phyloP scores from a whole-genome alignment of 2,888 invertebrate species.

The Metallyticus violacea region DNA sequence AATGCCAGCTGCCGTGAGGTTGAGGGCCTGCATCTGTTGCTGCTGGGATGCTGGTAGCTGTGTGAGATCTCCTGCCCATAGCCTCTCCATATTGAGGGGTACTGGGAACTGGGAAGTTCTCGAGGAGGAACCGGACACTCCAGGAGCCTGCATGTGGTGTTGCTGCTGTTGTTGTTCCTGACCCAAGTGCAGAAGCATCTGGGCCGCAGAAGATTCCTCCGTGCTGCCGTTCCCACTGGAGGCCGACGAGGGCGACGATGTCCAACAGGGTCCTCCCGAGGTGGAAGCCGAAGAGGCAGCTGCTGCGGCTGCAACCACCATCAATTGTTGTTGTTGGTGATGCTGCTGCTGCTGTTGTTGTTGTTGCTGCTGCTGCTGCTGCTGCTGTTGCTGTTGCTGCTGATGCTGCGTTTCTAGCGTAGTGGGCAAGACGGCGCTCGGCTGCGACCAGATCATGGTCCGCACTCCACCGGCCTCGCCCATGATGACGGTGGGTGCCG shows the following conservation, averaged over 20 bases:
- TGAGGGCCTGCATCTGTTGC: slow-evolving; percentile 75
- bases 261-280: slow-evolving; percentile 52
- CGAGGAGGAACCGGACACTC: slow-evolving; percentile 33
- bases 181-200: slow-evolving; percentile 72
- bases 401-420: slow-evolving; percentile 27
- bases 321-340: slow-evolving; percentile 34
- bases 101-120: slow-evolving; percentile 36
- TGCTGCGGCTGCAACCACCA: slow-evolving; percentile 10
- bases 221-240: slow-evolving; percentile 47
- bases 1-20: slow-evolving; percentile 49
- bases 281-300: slow-evolving; percentile 46
- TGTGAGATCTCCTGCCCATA: slow-evolving; percentile 86
- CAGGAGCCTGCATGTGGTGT: slow-evolving; percentile 39
- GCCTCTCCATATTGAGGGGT: slow-evolving; percentile 84
- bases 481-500: slow-evolving; percentile 86
- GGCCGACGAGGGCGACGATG: slow-evolving; percentile 50
- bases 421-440: slow-evolving; percentile 45
- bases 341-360: slow-evolving; percentile 42
- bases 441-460: slow-evolving; percentile 68
- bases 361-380: slow-evolving; percentile 37
- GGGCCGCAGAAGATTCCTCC: slow-evolving; percentile 58
- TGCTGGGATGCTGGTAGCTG: slow-evolving; percentile 81
- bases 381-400: slow-evolving; percentile 36
- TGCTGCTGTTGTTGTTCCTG: slow-evolving; percentile 54
- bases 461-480: slow-evolving; percentile 86